These are phyloP conservation scores for Thripadectes ignobilis DNA, from an alignment of 2,797 vertebrate species.

Conservation along the genomic window DNA sequence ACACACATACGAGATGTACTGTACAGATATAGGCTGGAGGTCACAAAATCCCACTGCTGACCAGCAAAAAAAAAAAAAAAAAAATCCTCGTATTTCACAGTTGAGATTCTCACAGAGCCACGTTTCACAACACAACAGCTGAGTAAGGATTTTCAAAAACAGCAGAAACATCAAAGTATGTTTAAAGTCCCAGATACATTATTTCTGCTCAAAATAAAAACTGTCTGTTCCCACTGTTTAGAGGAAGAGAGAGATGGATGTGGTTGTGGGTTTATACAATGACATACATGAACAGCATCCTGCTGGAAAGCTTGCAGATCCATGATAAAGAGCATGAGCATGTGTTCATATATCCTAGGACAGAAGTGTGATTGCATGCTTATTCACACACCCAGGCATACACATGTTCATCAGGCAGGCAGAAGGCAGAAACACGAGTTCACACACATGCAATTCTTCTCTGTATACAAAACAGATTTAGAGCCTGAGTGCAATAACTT, in stretches of 20 bases:
- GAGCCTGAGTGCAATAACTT: background rate
- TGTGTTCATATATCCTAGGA: background rate
- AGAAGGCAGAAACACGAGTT: background rate
- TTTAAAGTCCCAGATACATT: background rate
- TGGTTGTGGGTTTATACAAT: background rate
- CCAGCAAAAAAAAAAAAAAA: background rate
- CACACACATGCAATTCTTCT: background rate
- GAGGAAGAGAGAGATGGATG: background rate
- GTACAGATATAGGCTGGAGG: conserved; percentile 23
- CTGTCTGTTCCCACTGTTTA: background rate
- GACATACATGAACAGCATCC: background rate
- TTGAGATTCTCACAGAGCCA: background rate
- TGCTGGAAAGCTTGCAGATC: background rate
- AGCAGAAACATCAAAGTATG: conserved; percentile 8
- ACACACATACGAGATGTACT: conserved; percentile 38
- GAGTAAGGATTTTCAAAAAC: conserved; percentile 39
- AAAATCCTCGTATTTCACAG: background rate
- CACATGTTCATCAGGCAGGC: background rate
- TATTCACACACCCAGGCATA: background rate
- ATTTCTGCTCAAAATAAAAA: conserved; percentile 24
- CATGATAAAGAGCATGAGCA: background rate
- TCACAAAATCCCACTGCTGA: conserved; percentile 47
- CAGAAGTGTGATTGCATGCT: background rate
- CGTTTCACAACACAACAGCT: conserved; percentile 46
- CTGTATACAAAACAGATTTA: background rate